phyloP scores from a whole-genome alignment of 2,113 vertebrate genomes.

The Prionailurus viverrinus region DNA sequence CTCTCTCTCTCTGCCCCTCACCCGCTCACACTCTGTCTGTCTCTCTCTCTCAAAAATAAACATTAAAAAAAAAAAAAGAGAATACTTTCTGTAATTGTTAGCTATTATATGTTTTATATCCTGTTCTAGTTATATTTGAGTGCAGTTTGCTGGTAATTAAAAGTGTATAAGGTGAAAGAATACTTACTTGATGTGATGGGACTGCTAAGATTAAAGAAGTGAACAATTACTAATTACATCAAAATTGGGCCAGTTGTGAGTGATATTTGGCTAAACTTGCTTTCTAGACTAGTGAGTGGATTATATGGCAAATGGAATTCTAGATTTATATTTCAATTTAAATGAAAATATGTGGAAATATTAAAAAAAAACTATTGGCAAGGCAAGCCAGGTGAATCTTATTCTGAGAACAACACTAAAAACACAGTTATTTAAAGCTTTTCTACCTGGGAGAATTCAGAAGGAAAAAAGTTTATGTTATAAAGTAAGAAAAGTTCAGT shows the following conservation, averaged over 20 bases:
- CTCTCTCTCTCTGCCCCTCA: too few species aligned
- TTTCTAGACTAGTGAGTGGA: neutral
- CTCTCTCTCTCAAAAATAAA: too few species aligned
- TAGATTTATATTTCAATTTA: constrained; percentile 50
- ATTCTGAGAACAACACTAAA: neutral
- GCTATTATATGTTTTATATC: neutral
- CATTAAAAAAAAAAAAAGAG: neutral
- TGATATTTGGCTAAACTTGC: neutral
- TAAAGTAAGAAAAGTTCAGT: constrained; percentile 56
- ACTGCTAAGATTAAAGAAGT: constrained; percentile 14
- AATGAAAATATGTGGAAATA: constrained; percentile 20
- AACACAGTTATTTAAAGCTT: constrained; percentile 41
- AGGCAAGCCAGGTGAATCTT: neutral
- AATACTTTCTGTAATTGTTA: constrained; percentile 17
- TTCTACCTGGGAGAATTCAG: constrained; percentile 30
- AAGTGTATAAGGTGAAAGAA: neutral
- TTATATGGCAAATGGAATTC: neutral
- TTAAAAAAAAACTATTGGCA: constrained; percentile 11
- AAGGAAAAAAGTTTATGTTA: constrained; percentile 49
- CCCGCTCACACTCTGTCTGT: too few species aligned
- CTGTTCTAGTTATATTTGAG: neutral
- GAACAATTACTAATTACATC: neutral
- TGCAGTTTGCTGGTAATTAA: constrained; percentile 2
- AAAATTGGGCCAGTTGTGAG: constrained; percentile 21
- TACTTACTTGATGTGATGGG: neutral